Base-by-base conservation (phyloP, 2,113 vertebrate genomes). In the Ailurus styani region DNA sequence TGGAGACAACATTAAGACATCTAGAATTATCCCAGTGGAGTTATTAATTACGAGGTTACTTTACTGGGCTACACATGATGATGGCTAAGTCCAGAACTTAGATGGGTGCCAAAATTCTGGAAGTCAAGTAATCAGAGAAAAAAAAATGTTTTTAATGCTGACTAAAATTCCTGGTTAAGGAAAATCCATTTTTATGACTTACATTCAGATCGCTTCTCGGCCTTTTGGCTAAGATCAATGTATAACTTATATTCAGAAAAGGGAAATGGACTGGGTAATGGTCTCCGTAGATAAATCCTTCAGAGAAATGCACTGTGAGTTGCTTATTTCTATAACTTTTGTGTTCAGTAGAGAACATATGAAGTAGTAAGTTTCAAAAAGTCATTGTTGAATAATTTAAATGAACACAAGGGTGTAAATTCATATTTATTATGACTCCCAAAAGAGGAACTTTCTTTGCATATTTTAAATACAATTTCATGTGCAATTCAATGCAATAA, bases 301-400 rank as follows among this genome's bases (percentile, higher is more conserved):
- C 37, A 84, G 47, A 11, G 3, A 87, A 90, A 90, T 25, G 12
- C 25, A 91, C 7, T 81, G 10, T 52, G 14, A 94, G 13, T 89
- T 75, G 86, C 45, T 93, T 5, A 57, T 27, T 64, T 85, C 72
- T 91, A 8, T 87, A 45, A 93, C 25, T 60, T 97, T 72, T 90
- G n/a, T 21, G 18, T 81, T 34, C 18, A 81, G 79, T 83, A 95
- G 3, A 89, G 47, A 81, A 60, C 5, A 66, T 83, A 64, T 37
- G 20, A 90, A 90, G 90, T 52, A 79, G 52, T 66, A 60, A 90
- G 18, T 94, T 96, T 90, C 31, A 95, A 94, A 6, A 79, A 85
- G 77, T 90, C 77, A 87, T 17, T 89, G 10, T 6, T 91, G 37
- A 96, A 87, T 97, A 95, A 95, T 94, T 97, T 83, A 68, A 62